Evolutionary conservation across 1,140 invertebrate genomes (phyloP), one percentile per base, ranked within the genome.

Genomic region (Dufourea novaeangliae): DNA sequence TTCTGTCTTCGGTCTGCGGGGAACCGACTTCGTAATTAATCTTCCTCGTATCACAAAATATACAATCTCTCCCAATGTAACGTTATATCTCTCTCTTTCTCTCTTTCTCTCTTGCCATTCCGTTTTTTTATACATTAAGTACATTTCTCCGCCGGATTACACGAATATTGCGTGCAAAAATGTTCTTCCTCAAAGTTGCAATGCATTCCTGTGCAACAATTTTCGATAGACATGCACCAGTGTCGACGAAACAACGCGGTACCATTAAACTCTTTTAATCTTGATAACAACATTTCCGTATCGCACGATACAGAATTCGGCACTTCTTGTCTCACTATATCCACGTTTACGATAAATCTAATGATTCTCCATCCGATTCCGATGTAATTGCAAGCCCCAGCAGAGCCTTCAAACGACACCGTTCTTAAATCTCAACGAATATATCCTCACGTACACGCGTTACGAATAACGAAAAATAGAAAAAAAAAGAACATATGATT

Each of bases 1-100:
- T 32, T 78, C 37, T 69, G n/a, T 44, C 14, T 34, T 61, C 41
- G n/a, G 56, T 52, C 63, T 61, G 46, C 17, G 41, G 20, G 22
- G 25, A 72, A 57, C 29, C 69, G 39, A 78, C 46, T 61, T 68
- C 62, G 27, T 64, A 78, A 68, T 50, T 66, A 32, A 20, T 67
- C 25, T 74, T 50, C 62, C 62, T 85, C 78, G 78, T 90, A 90
- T 90, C 86, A 90, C 88, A 90, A 90, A 90, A 90, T 90, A 90
- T 89, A 88, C 85, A 78, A 63, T 87, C 78, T 85, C 82, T 74
- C 46, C 74, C 80, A 88, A 86, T 81, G 54, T 86, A 84, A 87
- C 75, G 11, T 84, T 84, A 86, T 82, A 87, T 79, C 63, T 79
- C 67, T 63, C 52, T 22, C 59, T 57, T 0, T 67, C 41, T 74